These are phyloP conservation scores for Cotesia vestalis DNA, from an alignment of 1,140 invertebrate species.

Conservation along the genomic window DNA sequence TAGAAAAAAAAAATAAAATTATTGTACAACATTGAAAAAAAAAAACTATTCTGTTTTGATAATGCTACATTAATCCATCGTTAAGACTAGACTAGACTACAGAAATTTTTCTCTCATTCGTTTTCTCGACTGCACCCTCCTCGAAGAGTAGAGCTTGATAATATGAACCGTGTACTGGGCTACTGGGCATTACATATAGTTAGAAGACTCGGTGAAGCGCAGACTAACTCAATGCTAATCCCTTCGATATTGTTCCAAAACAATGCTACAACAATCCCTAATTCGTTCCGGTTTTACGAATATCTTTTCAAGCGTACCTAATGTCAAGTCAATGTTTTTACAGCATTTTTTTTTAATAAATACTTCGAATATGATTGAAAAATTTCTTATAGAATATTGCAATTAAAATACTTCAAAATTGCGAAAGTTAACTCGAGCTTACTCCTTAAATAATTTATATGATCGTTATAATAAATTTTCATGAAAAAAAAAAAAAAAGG, in stretches of 20 bases:
- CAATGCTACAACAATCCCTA: slow-evolving; percentile 45
- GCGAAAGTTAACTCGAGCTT: no score
- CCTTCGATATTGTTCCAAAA: slow-evolving; percentile 53
- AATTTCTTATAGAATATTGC: no score
- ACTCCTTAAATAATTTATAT: no score
- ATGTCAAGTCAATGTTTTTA: slow-evolving; percentile 34
- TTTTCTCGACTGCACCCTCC: not conserved
- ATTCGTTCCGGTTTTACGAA: slow-evolving; percentile 37
- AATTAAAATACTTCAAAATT: no score
- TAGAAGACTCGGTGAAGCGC: slow-evolving; percentile 24
- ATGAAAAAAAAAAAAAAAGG: no score
- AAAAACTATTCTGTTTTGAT: slow-evolving; percentile 13
- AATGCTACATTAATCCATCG: slow-evolving; percentile 10
- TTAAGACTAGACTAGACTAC: slow-evolving; percentile 19
- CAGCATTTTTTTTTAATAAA: not conserved
- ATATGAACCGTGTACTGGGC: not conserved
- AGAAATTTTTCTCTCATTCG: not conserved
- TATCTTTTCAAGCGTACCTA: slow-evolving; percentile 20
- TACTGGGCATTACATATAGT: slow-evolving; percentile 19
- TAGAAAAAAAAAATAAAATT: no score
- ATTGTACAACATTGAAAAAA: not conserved
- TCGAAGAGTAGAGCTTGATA: not conserved
- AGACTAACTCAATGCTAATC: slow-evolving; percentile 44
- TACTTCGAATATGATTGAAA: no score
- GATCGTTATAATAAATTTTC: no score